Base-by-base conservation (phyloP, 2,113 vertebrate species). In the Corythornis cristatus region DNA sequence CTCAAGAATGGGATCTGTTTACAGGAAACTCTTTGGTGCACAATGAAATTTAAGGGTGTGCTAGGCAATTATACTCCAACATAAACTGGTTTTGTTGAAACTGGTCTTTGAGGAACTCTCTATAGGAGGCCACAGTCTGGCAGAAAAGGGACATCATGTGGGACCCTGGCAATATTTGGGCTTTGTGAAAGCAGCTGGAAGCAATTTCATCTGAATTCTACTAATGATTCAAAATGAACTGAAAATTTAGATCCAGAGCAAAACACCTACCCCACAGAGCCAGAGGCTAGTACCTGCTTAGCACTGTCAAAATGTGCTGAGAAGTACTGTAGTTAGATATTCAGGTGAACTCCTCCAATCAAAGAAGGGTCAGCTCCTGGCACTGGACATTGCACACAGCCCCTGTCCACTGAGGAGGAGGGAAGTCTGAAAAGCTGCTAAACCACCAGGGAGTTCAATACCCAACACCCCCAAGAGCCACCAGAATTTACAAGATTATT, bases 151-250 rank as follows among this genome's bases (percentile, higher is more conserved):
- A 70, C 56, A 64, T 74, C 81, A 42, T 81, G 43, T 68, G 60
- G 35, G 64, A 91, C 67, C 22, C 35, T 37, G 37, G 73, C n/a
- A 84, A 67, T 68, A 81, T 61, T 33, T 78, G 45, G 66, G 18
- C 26, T 85, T 80, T 48, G 31, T 66, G 51, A 93, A 85, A 83
- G 67, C 86, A 96, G 81, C 81, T 91, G 89, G 87, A 93, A 96
- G n/a, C 66, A 67, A 89, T 93, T 93, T 86, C 40, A 45, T 71
- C 51, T 77, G 56, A 83, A 85, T 3, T 74, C 29, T 48, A 74
- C 74, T 26, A 50, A 50, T 28, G 35, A 57, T 85, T 75, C 48
- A 77, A 93, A 73, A 40, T 4, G 2, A 74, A 40, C 56, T 60
- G 29, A 64, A 46, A 48, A 46, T 33, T 80, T 33, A n/a, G 22